phyloP scores from a whole-genome alignment of 1,140 invertebrate species.

The Liolophura sinensis region DNA sequence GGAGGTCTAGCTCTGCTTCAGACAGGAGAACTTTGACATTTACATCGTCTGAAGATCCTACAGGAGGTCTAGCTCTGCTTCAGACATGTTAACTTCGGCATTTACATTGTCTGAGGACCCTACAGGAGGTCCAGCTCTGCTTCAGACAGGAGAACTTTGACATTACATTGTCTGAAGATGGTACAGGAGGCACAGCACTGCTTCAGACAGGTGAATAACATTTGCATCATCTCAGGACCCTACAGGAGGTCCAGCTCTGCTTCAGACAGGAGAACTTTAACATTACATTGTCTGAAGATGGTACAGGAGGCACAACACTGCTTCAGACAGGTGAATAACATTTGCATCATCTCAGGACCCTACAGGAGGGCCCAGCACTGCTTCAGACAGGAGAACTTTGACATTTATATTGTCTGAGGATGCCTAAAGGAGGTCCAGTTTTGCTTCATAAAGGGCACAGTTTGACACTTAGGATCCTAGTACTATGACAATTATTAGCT shows the following conservation, averaged over 20 bases:
- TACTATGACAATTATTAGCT: no score
- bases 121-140: conserved; percentile 75
- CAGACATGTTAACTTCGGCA: conserved; percentile 59
- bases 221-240: conserved; percentile 80
- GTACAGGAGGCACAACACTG: no score
- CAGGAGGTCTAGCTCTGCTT: conserved; percentile 73
- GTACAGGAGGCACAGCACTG: no score
- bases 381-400: conserved; percentile 59
- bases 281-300: conserved; percentile 63
- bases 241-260: conserved; percentile 75
- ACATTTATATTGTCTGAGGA: conserved; percentile 62
- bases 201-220: no score
- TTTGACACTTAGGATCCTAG: no score
- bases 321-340: no score
- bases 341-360: conserved; percentile 80
- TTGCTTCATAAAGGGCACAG: no score
- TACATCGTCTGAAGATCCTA: conserved; percentile 72
- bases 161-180: conserved; percentile 63
- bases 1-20: conserved; percentile 68
- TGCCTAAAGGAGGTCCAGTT: no score
- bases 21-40: conserved; percentile 60
- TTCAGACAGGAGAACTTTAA: conserved; percentile 60
- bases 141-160: conserved; percentile 60
- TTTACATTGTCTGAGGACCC: conserved; percentile 70
- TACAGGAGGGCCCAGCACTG: conserved; percentile 76